phyloP scores from a whole-genome alignment of 1,140 invertebrate species.

The Penaeus japonicus region DNA sequence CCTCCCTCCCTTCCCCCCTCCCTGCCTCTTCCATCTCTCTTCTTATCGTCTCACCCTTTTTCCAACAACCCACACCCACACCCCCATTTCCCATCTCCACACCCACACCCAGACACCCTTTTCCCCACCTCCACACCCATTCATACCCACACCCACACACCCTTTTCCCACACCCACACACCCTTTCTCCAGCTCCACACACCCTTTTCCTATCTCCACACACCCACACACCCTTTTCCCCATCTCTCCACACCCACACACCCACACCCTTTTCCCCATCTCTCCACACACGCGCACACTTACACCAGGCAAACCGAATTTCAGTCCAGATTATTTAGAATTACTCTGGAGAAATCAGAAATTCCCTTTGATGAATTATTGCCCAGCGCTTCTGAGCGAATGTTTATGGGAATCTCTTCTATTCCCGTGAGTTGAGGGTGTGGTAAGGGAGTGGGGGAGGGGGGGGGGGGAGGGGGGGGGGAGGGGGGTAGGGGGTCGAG shows the following conservation, averaged over 20 bases:
- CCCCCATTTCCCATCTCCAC: too few species aligned
- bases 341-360: slow-evolving; percentile 2
- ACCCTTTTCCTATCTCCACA: too few species aligned
- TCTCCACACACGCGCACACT: background rate
- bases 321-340: background rate
- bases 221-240: too few species aligned
- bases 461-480: background rate
- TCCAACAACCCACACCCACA: too few species aligned
- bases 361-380: slow-evolving; percentile 7
- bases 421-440: background rate
- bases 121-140: too few species aligned
- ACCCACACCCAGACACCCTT: too few species aligned
- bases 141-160: too few species aligned
- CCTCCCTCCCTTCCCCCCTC: background rate
- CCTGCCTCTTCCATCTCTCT: background rate
- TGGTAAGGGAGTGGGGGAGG: background rate
- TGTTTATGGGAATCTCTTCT: background rate
- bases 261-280: background rate
- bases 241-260: too few species aligned
- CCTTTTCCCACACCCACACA: too few species aligned
- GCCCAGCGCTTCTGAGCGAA: background rate
- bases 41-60: too few species aligned
- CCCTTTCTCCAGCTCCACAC: too few species aligned
- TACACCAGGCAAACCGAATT: background rate
- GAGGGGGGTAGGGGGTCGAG: background rate